Evolutionary conservation across 1,140 invertebrate species (phyloP).

Genomic region (Drosophila punjabiensis): DNA sequence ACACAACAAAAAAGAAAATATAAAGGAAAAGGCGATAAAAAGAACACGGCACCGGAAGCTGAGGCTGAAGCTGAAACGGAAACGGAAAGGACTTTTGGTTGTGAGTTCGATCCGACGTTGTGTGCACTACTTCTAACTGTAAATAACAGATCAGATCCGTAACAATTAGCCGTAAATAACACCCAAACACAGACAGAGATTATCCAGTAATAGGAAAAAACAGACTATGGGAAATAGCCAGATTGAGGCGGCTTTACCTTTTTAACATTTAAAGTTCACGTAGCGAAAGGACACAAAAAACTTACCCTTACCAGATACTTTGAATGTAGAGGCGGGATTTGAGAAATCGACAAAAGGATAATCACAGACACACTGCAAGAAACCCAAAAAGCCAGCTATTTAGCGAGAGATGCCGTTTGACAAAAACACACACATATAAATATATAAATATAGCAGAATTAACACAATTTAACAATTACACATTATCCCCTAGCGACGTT

Average conservation of each 20-base stretch:
- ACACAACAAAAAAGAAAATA: background rate
- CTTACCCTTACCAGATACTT: slow-evolving; percentile 39
- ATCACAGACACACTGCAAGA: slow-evolving; percentile 58
- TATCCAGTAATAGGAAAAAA: slow-evolving; percentile 48
- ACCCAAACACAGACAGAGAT: slow-evolving; percentile 43
- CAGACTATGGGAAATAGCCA: slow-evolving; percentile 35
- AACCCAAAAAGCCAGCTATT: slow-evolving; percentile 52
- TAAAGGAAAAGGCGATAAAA: slow-evolving; percentile 12
- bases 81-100: slow-evolving; percentile 63
- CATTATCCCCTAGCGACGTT: slow-evolving; percentile 31
- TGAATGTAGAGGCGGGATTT: slow-evolving; percentile 15
- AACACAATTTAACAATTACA: slow-evolving; percentile 56
- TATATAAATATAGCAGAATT: slow-evolving; percentile 68
- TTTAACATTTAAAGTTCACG: slow-evolving; percentile 70
- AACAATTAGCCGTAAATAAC: slow-evolving; percentile 43
- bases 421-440: slow-evolving; percentile 10
- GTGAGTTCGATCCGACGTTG: slow-evolving; percentile 70
- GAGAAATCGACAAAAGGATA: slow-evolving; percentile 60
- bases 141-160: slow-evolving; percentile 69
- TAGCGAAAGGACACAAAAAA: slow-evolving; percentile 47
- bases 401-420: slow-evolving; percentile 51
- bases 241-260: slow-evolving; percentile 47
- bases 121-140: slow-evolving; percentile 80
- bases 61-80: slow-evolving; percentile 39
- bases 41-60: slow-evolving; percentile 48